Conservation (phyloP, 2,797 vertebrate genomes). For the Allobates femoralis region DNA sequence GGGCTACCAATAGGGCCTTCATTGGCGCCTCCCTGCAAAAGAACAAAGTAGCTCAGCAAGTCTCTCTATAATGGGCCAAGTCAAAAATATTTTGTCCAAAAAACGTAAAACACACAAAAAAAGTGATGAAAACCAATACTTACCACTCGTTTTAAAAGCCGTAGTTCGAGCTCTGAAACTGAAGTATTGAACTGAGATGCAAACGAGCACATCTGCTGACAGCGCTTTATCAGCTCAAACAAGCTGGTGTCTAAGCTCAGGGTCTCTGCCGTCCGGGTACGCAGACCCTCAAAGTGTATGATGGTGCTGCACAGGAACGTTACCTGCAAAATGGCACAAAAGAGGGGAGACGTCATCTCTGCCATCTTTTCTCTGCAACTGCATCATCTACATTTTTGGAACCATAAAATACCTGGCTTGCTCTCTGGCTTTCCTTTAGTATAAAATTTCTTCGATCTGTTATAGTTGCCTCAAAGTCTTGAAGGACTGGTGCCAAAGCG, state of each 20-base stretch:
- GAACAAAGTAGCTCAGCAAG: background rate
- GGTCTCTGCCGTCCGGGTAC: conserved; percentile 93
- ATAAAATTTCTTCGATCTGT: conserved; percentile 90
- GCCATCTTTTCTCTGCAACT: background rate
- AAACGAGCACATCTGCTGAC: conserved; percentile 95
- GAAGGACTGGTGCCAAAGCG: conserved; percentile 90
- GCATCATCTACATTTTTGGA: background rate
- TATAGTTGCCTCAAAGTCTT: conserved; percentile 98
- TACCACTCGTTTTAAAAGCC: conserved; percentile 93
- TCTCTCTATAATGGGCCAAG: background rate
- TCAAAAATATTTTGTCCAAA: too few relatives aligned
- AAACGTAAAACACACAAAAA: background rate
- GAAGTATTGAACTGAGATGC: conserved; percentile 95
- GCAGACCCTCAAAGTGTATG: conserved; percentile 94
- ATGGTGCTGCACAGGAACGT: conserved; percentile 98
- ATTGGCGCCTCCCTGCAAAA: conserved; percentile 81
- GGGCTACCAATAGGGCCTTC: conserved; percentile 90
- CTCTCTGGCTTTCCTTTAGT: conserved; percentile 91
- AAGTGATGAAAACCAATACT: conserved; percentile 64
- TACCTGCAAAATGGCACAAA: conserved; percentile 73
- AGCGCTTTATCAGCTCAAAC: conserved; percentile 95
- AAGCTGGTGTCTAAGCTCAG: conserved; percentile 89
- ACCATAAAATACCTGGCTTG: conserved; percentile 83
- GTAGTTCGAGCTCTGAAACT: conserved; percentile 92
- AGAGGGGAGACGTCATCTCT: background rate